Evolutionary conservation across 2,113 vertebrate genomes (phyloP).

Genomic region (Gorsachius goisagi): DNA sequence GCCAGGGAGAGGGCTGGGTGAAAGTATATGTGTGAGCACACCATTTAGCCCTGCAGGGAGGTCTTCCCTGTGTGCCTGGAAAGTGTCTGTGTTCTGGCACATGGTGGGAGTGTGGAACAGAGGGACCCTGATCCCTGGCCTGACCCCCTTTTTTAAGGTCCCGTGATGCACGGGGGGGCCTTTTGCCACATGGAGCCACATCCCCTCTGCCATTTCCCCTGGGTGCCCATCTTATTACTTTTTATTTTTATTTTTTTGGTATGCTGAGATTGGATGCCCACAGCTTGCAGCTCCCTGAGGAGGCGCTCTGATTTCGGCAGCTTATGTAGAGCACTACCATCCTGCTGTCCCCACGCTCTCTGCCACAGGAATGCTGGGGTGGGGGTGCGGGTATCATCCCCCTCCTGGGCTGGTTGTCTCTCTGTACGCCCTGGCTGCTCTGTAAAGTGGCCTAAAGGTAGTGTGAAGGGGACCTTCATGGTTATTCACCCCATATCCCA

Average conservation of each 20-base stretch:
- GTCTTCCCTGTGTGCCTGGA: neutral
- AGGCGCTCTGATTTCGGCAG: neutral
- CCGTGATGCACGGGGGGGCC: rapidly evolving
- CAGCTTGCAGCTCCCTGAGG: constrained; percentile 29
- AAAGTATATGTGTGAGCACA: neutral
- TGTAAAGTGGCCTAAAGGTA: neutral
- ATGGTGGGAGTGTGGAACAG: neutral
- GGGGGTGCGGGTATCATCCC: neutral
- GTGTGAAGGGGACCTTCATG: neutral
- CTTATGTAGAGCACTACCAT: constrained; percentile 26
- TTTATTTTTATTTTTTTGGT: neutral
- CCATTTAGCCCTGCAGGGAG: neutral
- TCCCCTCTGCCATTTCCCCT: neutral
- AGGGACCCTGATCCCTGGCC: neutral
- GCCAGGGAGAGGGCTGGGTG: neutral
- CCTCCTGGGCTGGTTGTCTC: neutral
- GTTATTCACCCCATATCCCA: neutral
- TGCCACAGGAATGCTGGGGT: neutral
- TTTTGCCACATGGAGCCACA: neutral
- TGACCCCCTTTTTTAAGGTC: neutral
- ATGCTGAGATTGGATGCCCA: constrained; percentile 33
- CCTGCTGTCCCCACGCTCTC: neutral
- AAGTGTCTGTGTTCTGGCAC: neutral
- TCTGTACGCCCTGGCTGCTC: neutral
- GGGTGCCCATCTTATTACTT: neutral